Base-by-base conservation (phyloP, 2,888 invertebrate genomes). In the Mamestra brassicae region DNA sequence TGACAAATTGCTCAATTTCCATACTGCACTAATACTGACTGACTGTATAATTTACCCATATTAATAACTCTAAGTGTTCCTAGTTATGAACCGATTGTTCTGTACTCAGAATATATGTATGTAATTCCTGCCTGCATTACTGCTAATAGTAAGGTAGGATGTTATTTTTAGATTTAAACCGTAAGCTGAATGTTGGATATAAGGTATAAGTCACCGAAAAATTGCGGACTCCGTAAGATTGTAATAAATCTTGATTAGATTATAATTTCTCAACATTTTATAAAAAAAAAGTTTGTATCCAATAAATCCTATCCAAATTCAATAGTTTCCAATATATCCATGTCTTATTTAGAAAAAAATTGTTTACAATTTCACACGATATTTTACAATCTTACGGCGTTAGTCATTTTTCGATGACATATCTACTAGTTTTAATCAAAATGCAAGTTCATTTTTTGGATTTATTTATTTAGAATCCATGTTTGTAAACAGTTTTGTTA, bases 401-500 rank as follows among this genome's bases (percentile, higher is more conserved):
- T 26, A 26, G 26, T 1, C 26, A 26, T 26, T 26, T 26, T 26
- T 26, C 26, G 26, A 26, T 26, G 26, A 26, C 26, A 26, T 26
- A 26, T 26, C 26, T 54, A 26, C 11, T 4, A 38, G 2, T 13
- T 42, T 11, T 5, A 84, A 76, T 70, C 8, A 84, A 80, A 82
- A 38, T 1, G 0, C 38, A 34, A 0, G 50, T 57, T 10, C 13
- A 87, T 87, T 89, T 92, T 95, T 93, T 91, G 93, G 93, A 94
- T 96, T 95, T 94, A 95, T 96, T 96, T 95, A 96, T 96, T 96
- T 94, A 96, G 95, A 96, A 94, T 96, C 95, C 95, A 93, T 93
- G 94, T 95, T 94, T 94, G 94, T 95, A 95, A 94, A 94, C 93
- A 92, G 94, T 95, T 94, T 94, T 94, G 93, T 94, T 94, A 96